These are phyloP conservation scores for Oscheius myriophilus DNA, from an alignment of 2,888 invertebrate genomes.

Conservation along the genomic window DNA sequence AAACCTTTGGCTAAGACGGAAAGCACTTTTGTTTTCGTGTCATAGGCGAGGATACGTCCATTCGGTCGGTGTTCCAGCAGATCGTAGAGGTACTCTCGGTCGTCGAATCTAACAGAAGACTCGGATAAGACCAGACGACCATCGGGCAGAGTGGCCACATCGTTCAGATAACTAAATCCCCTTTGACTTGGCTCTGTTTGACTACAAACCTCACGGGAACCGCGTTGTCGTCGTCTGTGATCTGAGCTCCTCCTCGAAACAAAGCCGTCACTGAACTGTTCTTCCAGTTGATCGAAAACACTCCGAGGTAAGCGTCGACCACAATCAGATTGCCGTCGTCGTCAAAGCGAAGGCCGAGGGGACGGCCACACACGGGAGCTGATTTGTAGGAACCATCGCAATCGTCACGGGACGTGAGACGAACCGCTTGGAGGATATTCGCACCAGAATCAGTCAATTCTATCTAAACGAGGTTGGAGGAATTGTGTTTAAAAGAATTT, in stretches of 20 bases:
- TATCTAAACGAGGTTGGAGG: neutral
- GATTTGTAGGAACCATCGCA: conserved; percentile 51
- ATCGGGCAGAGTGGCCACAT: conserved; percentile 53
- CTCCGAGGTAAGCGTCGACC: conserved; percentile 55
- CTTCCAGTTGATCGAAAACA: conserved; percentile 47
- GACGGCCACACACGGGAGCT: conserved; percentile 48
- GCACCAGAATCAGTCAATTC: conserved; percentile 9
- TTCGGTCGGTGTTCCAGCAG: conserved; percentile 56
- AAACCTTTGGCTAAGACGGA: conserved; percentile 40
- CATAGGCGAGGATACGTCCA: conserved; percentile 47
- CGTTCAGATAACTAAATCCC: conserved; percentile 45
- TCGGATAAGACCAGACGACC: conserved; percentile 55
- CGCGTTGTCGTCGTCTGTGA: conserved; percentile 20
- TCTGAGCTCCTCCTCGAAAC: conserved; percentile 17
- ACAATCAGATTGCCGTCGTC: conserved; percentile 43
- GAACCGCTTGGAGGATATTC: conserved; percentile 42
- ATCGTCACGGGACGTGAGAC: conserved; percentile 36
- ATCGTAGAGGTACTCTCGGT: conserved; percentile 47
- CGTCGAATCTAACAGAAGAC: conserved; percentile 49
- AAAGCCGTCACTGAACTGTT: conserved; percentile 29
- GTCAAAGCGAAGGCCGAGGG: conserved; percentile 47
- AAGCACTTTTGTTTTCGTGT: conserved; percentile 40
- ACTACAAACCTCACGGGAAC: conserved; percentile 4
- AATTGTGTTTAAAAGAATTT: neutral
- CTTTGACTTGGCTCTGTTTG: too few species aligned